Percentiles rank a stretch among this genome's conserved stretches.
Conservation (phyloP, 2,888 invertebrate species). For the Acanthopleura granulata region DNA sequence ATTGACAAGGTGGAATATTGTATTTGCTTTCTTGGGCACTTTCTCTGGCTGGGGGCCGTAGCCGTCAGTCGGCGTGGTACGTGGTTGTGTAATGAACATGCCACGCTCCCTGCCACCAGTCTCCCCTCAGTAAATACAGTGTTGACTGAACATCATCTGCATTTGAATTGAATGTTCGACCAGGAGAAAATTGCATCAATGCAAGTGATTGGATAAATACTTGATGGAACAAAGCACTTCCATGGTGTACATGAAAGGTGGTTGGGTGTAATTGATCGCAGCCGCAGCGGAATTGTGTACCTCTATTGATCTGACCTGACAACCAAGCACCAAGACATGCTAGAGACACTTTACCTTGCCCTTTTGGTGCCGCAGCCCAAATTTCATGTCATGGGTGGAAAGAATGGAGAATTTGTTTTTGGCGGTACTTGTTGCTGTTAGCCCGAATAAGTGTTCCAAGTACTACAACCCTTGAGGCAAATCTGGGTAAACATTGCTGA, state of each 20-base stretch:
- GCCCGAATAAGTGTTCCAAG: too few species aligned
- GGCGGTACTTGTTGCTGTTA: too few species aligned
- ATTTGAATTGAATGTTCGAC: slow-evolving; percentile 9
- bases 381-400: too few species aligned
- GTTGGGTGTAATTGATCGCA: slow-evolving; percentile 6
- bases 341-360: too few species aligned
- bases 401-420: too few species aligned
- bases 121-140: slow-evolving; percentile 2
- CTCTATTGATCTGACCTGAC: slow-evolving; percentile 11
- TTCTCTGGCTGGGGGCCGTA: background rate
- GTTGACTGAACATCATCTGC: slow-evolving; percentile 16
- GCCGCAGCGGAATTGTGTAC: background rate
- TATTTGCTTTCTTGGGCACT: background rate
- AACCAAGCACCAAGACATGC: too few species aligned
- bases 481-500: too few species aligned
- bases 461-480: too few species aligned
- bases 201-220: slow-evolving; percentile 15
- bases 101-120: background rate
- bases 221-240: background rate
- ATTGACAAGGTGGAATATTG: slow-evolving; percentile 16
- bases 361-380: too few species aligned
- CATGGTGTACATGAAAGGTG: background rate
- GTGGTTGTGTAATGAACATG: slow-evolving; percentile 15
- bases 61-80: background rate
- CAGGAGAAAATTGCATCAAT: slow-evolving; percentile 18